Percentiles rank a stretch among this genome's conserved stretches.
Evolutionary conservation across 1,140 invertebrate species (phyloP).

Genomic region (Asobara japonica): DNA sequence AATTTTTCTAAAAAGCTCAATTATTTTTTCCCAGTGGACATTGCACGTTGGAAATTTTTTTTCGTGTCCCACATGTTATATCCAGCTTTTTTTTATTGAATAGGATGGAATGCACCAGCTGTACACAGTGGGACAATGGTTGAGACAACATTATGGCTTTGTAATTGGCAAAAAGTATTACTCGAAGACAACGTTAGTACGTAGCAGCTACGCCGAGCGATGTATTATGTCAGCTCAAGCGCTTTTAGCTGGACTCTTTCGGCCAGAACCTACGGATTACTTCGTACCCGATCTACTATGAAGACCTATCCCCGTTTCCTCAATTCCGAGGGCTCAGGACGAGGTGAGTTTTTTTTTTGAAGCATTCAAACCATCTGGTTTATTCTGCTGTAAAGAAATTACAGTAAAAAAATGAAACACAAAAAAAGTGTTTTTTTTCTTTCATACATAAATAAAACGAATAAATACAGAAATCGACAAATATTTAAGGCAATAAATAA

Average conservation of each 20-base stretch:
- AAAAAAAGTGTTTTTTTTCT: neutral
- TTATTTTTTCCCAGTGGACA: no score
- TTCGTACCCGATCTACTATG: constrained; percentile 81
- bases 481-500: no score
- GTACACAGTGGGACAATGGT: constrained; percentile 79
- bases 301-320: constrained; percentile 90
- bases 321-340: constrained; percentile 74
- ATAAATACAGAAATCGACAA: no score
- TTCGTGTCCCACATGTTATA: no score
- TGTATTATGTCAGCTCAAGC: constrained; percentile 88
- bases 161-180: constrained; percentile 73
- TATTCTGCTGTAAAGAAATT: no score
- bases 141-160: constrained; percentile 75
- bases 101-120: constrained; percentile 83
- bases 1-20: no score
- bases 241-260: constrained; percentile 85
- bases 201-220: constrained; percentile 84
- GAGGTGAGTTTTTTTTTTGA: constrained; percentile 65
- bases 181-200: constrained; percentile 73
- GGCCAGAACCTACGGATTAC: constrained; percentile 74
- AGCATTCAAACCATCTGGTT: neutral
- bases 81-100: constrained; percentile 38
- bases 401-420: neutral
- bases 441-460: no score
- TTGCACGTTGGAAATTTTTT: no score